Conservation (phyloP, 2,888 invertebrate genomes). For the Nineta flava region DNA sequence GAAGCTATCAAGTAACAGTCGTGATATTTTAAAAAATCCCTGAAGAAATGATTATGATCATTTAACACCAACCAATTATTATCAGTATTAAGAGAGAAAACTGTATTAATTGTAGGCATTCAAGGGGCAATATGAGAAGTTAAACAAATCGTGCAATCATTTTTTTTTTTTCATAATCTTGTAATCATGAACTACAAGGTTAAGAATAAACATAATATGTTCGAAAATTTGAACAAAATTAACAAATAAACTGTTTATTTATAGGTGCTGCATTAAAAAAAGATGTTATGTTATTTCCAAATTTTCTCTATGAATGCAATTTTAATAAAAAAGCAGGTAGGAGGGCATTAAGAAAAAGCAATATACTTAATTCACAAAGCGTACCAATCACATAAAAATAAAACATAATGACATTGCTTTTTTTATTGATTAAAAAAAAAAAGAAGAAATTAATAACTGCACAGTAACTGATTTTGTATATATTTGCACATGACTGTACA, state of each 20-base stretch:
- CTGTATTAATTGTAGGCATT: not conserved
- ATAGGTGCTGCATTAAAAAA: constrained; percentile 11
- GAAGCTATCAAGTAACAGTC: too few relatives aligned
- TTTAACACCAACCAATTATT: too few relatives aligned
- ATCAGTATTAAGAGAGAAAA: not conserved
- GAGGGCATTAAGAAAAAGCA: constrained; percentile 9
- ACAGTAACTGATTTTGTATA: too few relatives aligned
- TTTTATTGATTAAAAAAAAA: too few relatives aligned
- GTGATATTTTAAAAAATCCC: too few relatives aligned
- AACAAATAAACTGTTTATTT: constrained; percentile 1
- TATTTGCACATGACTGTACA: too few relatives aligned
- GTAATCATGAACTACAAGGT: not conserved
- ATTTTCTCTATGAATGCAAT: constrained; percentile 11
- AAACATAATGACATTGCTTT: too few relatives aligned
- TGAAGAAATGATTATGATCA: too few relatives aligned
- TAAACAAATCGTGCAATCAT: not conserved
- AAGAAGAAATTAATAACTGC: too few relatives aligned
- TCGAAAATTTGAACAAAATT: not conserved
- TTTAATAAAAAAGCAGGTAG: constrained; percentile 12
- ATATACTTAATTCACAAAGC: not conserved
- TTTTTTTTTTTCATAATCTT: not conserved
- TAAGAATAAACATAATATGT: not conserved
- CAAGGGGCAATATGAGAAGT: not conserved
- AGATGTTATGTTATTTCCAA: constrained; percentile 12
- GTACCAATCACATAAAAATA: too few relatives aligned